Evolutionary conservation across 1,140 invertebrate species (phyloP).

Genomic region (Diplogasteroides magnus): DNA sequence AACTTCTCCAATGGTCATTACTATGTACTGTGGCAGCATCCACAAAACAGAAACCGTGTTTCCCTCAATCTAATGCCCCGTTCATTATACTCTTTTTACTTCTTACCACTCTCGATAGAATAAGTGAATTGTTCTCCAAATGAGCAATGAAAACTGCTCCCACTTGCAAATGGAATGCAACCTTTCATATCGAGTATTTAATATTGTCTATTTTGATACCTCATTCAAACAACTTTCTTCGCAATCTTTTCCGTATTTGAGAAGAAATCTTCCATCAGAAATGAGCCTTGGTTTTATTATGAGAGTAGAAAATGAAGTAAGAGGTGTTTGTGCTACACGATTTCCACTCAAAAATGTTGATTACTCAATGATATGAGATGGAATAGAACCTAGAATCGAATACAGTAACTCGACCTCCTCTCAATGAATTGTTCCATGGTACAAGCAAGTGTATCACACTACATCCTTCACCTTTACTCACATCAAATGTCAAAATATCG

Average conservation of each 20-base stretch:
- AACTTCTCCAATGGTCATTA: constrained; percentile 46
- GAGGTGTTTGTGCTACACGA: no score
- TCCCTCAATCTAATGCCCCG: constrained; percentile 33
- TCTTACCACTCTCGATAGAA: not conserved
- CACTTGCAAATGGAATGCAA: not conserved
- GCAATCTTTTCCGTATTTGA: not conserved
- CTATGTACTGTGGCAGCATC: constrained; percentile 49
- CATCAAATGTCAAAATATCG: not conserved
- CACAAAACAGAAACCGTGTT: constrained; percentile 49
- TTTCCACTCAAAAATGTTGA: no score
- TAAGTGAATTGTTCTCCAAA: constrained; percentile 1
- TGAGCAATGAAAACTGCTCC: not conserved
- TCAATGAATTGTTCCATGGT: not conserved
- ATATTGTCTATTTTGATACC: not conserved
- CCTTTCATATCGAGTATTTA: not conserved
- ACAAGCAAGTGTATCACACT: not conserved
- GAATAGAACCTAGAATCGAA: not conserved
- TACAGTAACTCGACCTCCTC: not conserved
- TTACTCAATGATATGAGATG: not conserved
- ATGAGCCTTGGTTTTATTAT: not conserved
- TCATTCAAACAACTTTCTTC: not conserved
- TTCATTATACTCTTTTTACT: constrained; percentile 2
- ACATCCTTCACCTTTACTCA: not conserved
- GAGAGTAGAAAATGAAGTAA: not conserved
- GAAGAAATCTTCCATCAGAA: not conserved